Base-by-base conservation (phyloP, 2,797 vertebrate genomes). In the Zalophus californianus region DNA sequence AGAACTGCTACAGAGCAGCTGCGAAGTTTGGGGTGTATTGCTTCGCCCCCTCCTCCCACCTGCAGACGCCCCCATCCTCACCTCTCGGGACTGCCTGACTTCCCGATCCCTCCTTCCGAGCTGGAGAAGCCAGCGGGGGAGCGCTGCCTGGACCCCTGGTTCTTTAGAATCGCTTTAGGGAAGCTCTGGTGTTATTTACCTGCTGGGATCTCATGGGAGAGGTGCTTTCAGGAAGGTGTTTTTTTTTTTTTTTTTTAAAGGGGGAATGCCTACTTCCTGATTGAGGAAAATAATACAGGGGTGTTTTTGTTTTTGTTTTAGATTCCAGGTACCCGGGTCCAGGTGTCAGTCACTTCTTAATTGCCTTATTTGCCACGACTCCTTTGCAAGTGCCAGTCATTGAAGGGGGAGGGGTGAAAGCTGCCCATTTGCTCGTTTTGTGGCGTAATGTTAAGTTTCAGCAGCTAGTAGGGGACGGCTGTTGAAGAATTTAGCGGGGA, bases 21-120 rank as follows among this genome's bases (percentile, higher is more conserved):
- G 92, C 64, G 97, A 97, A 97, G 95, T 97, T 97, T 92, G 94
- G 92, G 94, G 48, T n/a, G 78, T n/a, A 11, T 86, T 50, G 91
- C 83, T 80, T 73, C 41, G 50, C 27, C 86, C 35, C 92, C 3
- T 72, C 44, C 41, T 91, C 86, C 86, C 68, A 92, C 95, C 91
- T 88, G 96, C 95, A 86, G 91, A 86, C 91, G 62, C 73, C 92
- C 62, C 66, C 68, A 54, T 79, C 64, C 35, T 80, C 64, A 38
- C 56, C 20, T 66, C 58, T 38, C 32, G 3, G 41, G 79, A 41
- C 50, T 62, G 94, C 77, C 66, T 29, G 94, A 96, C 60, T 93
- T 95, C 58, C 88, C 7, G 52, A 73, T 52, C 66, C 54, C 25
- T 79, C n/a, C 32, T 66, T 68, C 68, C 1, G 50, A 4, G 48